Conservation (phyloP, 2,888 invertebrate species). For the Epiblema foenella region DNA sequence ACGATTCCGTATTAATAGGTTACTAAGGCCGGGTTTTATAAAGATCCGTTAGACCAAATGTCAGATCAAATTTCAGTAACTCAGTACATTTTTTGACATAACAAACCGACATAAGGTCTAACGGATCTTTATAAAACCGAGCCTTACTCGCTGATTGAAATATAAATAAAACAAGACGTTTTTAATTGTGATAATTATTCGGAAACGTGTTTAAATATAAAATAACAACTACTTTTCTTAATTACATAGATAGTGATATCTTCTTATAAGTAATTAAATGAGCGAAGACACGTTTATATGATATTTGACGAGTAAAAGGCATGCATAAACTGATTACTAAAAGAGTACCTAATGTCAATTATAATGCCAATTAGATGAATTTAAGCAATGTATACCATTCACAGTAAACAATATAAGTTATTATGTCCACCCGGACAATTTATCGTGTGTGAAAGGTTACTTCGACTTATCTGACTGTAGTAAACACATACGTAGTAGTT, state of each 20-base stretch:
- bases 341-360: too few species aligned
- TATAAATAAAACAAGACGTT: background rate
- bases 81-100: too few species aligned
- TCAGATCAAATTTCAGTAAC: too few species aligned
- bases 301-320: background rate
- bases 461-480: slow-evolving; percentile 23
- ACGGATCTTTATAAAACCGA: background rate
- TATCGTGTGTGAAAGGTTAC: slow-evolving; percentile 43
- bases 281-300: too few species aligned
- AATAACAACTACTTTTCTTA: background rate
- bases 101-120: too few species aligned
- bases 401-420: slow-evolving; percentile 6
- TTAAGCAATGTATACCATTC: background rate
- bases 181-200: background rate
- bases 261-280: too few species aligned
- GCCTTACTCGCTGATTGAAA: too few species aligned
- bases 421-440: slow-evolving; percentile 13
- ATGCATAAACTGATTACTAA: background rate
- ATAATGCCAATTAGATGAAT: too few species aligned
- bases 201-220: background rate
- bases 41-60: too few species aligned
- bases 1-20: too few species aligned
- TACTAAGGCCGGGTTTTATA: too few species aligned
- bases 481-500: background rate
- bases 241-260: too few species aligned